These are phyloP conservation scores for Dinothrombium tinctorium DNA, from an alignment of 1,140 invertebrate genomes.

Conservation along the genomic window DNA sequence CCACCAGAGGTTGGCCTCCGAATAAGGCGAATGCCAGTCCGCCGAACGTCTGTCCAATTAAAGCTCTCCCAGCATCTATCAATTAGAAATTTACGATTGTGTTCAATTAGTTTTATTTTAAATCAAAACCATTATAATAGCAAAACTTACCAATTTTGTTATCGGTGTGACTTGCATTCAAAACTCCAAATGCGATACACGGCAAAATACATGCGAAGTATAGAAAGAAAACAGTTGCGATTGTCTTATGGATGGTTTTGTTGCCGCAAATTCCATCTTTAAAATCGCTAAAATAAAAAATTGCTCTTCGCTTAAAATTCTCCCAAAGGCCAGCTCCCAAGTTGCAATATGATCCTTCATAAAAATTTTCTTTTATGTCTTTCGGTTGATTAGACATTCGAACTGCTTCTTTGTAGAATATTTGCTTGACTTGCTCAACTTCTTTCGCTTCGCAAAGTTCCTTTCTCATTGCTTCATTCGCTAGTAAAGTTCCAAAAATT, in stretches of 20 bases:
- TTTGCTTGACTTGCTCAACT: too few species aligned
- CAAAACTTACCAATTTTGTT: constrained; percentile 21
- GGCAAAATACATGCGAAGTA: constrained; percentile 29
- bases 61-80: constrained; percentile 22
- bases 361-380: too few species aligned
- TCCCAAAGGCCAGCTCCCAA: constrained; percentile 19
- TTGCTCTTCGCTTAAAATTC: constrained; percentile 18
- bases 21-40: constrained; percentile 27
- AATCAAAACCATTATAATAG: not conserved
- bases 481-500: too few species aligned
- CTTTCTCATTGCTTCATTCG: too few species aligned
- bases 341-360: too few species aligned
- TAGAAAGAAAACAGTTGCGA: constrained; percentile 23
- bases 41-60: constrained; percentile 28
- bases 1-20: constrained; percentile 26
- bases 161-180: constrained; percentile 26
- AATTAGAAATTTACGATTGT: constrained; percentile 4
- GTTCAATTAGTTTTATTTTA: not conserved
- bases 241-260: constrained; percentile 27
- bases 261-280: constrained; percentile 24
- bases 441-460: too few species aligned
- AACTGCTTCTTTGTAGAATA: too few species aligned
- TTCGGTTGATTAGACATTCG: too few species aligned
- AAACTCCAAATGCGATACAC: constrained; percentile 28
- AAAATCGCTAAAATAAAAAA: constrained; percentile 20